Conservation (phyloP, 2,888 invertebrate species). For the Amphipyra berbera region DNA sequence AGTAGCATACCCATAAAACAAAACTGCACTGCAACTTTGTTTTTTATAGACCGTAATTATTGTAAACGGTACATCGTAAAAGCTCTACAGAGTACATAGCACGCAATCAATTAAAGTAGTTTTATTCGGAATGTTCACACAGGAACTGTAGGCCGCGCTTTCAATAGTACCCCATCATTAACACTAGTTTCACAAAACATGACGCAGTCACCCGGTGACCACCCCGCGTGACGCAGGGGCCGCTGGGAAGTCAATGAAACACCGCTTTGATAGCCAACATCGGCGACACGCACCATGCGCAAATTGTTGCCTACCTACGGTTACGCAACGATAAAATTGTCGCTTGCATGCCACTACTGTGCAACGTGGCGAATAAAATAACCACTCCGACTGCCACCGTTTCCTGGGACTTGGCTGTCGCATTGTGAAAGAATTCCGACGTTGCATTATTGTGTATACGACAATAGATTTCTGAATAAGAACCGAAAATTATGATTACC, state of each 20-base stretch:
- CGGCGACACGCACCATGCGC: conserved; percentile 85
- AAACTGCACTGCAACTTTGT: conserved; percentile 44
- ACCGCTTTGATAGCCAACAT: conserved; percentile 63
- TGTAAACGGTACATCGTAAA: conserved; percentile 42
- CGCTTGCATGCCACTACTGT: conserved; percentile 70
- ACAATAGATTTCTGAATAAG: conserved; percentile 53
- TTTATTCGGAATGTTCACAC: conserved; percentile 60
- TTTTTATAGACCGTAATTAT: conserved; percentile 48
- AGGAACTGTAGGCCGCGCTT: conserved; percentile 62
- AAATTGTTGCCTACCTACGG: conserved; percentile 77
- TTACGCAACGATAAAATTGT: conserved; percentile 85
- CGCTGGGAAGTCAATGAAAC: conserved; percentile 65
- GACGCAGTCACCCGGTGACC: conserved; percentile 57
- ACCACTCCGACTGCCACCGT: conserved; percentile 56
- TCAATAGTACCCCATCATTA: conserved; percentile 63
- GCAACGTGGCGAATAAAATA: conserved; percentile 67
- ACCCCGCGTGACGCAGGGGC: conserved; percentile 74
- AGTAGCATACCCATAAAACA: conserved; percentile 7
- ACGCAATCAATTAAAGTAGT: conserved; percentile 55
- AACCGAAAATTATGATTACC: conserved; percentile 38
- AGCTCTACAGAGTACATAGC: conserved; percentile 26
- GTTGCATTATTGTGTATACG: conserved; percentile 57
- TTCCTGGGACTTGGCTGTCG: conserved; percentile 68
- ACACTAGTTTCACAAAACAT: conserved; percentile 57
- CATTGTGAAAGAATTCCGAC: conserved; percentile 67